Base-by-base conservation (phyloP, 2,113 vertebrate species). In the Salvelinus fontinalis region DNA sequence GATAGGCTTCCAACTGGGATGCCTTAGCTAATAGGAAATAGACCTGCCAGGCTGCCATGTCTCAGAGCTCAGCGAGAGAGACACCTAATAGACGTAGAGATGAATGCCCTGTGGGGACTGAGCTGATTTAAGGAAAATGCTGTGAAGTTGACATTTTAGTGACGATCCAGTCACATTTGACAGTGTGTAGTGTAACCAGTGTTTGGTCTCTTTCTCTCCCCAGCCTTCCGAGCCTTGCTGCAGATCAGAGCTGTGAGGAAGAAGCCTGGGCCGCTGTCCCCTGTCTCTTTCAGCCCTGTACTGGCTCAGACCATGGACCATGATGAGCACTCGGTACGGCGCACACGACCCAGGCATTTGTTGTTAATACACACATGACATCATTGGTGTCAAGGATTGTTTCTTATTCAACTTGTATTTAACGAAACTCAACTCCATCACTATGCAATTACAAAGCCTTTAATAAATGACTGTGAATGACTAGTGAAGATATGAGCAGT, bases 211-310 rank as follows among this genome's bases (percentile, higher is more conserved):
- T 76, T 0, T 79, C 72, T 85, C 74, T 79, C 14, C 72, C 22
- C 72, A 99, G 98, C 98, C 1, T 99, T 99, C 90, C 95, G 98
- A 29, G 98, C 98, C 51, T 92, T 99, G 84, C 94, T 99, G 90
- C 98, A 99, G 95, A 99, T 99, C 90, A 94, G 97, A 77, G 98
- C 98, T 0, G 97, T 99, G 89, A 94, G 97, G 87, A 98, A 97
- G 92, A 99, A 99, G 90, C 95, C 97, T 0, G 98, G 98, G 4
- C 92, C 96, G 26, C 93, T 99, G 71, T 98, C 98, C 0, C 97
- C 97, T 0, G 95, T 98, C 74, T 99, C 97, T 0, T 99, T 99
- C 94, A 99, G 97, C 88, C 97, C 98, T 0, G 96, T 99, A 39
- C 86, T 99, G 89, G 98, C 97, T 57, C 98, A 98, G 93, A 98